Base-by-base conservation (phyloP, 2,797 vertebrate genomes). In the Helicolenus hilgendorfi region DNA sequence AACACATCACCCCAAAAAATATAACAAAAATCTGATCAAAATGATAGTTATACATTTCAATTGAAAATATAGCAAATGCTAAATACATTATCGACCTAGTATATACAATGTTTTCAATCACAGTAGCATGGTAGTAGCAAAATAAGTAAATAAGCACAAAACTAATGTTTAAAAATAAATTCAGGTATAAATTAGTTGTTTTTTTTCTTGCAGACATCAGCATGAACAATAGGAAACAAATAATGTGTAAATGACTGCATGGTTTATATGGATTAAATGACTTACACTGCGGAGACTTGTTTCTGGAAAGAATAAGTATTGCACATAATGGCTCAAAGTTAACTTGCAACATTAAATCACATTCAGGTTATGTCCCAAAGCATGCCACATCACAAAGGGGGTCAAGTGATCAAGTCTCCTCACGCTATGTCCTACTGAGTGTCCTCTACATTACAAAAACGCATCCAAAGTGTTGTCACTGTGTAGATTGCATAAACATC, bases 101-200 rank as follows among this genome's bases (percentile, higher is more conserved):
- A 99, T 98, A 98, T 99, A 99, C 98, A 99, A 98, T 97, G 98
- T 98, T 98, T 98, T 98, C 98, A 98, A 98, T 98, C 98, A 99
- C 99, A 99, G 99, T 99, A 99, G 98, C 98, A 99, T 99, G 98
- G 99, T 99, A 98, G 98, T 99, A 99, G 99, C 98, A 99, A 99
- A 99, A 99, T 99, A 99, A 99, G 98, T 98, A 98, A 98, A 98
- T 99, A 98, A 99, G 98, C 98, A 98, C 98, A 99, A 99, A 98
- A 98, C 98, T 98, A 98, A 98, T 97, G 98, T 98, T 98, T 97
- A 99, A 99, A 99, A 99, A 99, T 99, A 99, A 99, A 99, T 98
- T 98, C 97, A 98, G 98, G 98, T 97, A 97, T 99, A 99, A 98
- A 98, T 99, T 98, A 98, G 97, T 98, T 97, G 97, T 97, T 98